These are phyloP conservation scores for Chironomus tepperi DNA, from an alignment of 1,140 invertebrate species.

Conservation along the genomic window DNA sequence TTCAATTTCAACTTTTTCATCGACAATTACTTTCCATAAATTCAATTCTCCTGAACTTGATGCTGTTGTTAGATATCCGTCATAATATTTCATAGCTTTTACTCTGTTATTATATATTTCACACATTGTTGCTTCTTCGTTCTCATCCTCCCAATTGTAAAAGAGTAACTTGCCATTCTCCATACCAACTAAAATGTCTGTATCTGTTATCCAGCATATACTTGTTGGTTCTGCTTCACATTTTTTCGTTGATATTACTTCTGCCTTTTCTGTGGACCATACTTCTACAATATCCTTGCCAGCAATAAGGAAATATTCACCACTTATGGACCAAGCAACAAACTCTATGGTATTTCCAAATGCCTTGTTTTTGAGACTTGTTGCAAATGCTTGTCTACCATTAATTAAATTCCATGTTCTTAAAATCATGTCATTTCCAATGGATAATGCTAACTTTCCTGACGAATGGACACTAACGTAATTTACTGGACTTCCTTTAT, in stretches of 20 bases:
- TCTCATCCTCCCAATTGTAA: slow-evolving; percentile 42
- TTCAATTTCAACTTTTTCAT: slow-evolving; percentile 42
- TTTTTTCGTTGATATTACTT: slow-evolving; percentile 49
- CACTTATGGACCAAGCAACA: slow-evolving; percentile 56
- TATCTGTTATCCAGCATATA: slow-evolving; percentile 52
- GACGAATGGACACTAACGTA: slow-evolving; percentile 74
- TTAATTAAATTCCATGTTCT: slow-evolving; percentile 92
- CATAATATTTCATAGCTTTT: slow-evolving; percentile 50
- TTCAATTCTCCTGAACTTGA: slow-evolving; percentile 64
- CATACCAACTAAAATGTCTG: slow-evolving; percentile 55
- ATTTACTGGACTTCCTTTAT: slow-evolving; percentile 58
- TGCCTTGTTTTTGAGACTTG: slow-evolving; percentile 64
- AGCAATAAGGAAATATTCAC: slow-evolving; percentile 61
- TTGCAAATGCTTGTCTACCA: slow-evolving; percentile 78
- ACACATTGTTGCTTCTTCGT: slow-evolving; percentile 38
- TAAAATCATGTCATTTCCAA: slow-evolving; percentile 74
- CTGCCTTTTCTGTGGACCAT: slow-evolving; percentile 65
- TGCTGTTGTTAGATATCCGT: slow-evolving; percentile 35
- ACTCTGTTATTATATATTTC: slow-evolving; percentile 56
- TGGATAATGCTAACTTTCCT: slow-evolving; percentile 78
- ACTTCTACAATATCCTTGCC: slow-evolving; percentile 61
- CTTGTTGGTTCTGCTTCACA: slow-evolving; percentile 54
- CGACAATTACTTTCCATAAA: slow-evolving; percentile 53
- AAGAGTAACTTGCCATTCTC: slow-evolving; percentile 60
- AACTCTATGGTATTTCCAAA: slow-evolving; percentile 45